These are phyloP conservation scores for Eulemur mongoz DNA, from an alignment of 2,797 vertebrate genomes.

Conservation along the genomic window DNA sequence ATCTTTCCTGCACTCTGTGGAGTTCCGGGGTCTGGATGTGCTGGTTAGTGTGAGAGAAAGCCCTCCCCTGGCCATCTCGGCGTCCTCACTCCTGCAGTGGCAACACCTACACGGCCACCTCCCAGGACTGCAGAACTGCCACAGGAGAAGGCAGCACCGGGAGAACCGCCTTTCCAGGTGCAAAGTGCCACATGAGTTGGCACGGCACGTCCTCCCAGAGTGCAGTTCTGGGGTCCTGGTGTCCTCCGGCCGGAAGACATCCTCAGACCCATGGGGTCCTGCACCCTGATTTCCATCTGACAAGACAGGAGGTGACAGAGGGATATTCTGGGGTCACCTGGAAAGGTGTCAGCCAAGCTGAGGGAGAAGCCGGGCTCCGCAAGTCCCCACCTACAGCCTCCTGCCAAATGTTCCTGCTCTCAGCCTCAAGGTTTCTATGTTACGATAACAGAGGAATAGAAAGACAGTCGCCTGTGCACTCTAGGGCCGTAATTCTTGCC, in stretches of 20 bases:
- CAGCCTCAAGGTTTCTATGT: rapidly evolving
- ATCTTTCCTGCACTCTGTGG: neutral
- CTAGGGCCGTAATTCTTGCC: neutral
- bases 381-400: rapidly evolving
- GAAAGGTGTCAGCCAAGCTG: neutral
- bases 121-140: neutral
- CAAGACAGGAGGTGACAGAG: rapidly evolving
- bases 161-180: neutral
- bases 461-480: neutral
- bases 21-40: rapidly evolving
- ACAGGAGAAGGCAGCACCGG: rapidly evolving
- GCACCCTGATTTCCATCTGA: rapidly evolving
- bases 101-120: rapidly evolving
- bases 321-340: neutral
- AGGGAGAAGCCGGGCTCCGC: neutral
- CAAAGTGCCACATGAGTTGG: rapidly evolving
- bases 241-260: neutral
- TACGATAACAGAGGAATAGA: neutral
- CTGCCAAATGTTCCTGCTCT: neutral
- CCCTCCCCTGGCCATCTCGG: neutral
- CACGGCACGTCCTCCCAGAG: rapidly evolving
- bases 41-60: neutral
- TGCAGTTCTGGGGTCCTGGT: rapidly evolving
- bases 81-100: rapidly evolving
- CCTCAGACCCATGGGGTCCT: neutral